Evolutionary conservation across 2,113 vertebrate genomes (phyloP), one percentile per base, ranked within the genome.

Genomic region (Telmatochromis brichardi): DNA sequence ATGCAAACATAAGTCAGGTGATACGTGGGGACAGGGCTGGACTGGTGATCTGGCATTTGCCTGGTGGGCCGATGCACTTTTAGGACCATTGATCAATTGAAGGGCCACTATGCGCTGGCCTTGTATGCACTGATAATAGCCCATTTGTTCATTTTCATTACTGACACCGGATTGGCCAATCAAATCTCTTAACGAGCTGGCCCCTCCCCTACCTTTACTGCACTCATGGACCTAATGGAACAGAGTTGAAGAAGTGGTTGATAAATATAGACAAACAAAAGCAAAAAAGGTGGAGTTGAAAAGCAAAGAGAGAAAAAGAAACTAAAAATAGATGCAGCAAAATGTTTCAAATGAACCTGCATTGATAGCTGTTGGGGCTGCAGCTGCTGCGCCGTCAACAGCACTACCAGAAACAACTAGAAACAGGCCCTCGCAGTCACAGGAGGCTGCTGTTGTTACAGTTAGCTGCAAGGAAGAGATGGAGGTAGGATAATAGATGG

Each of bases 91-190:
- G 58, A 63, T 11, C 31, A 63, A 35, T 63, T 63, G 31, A 63
- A 63, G 31, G 58, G 58, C 17, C 58, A 35, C 31, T 63, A n/a
- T n/a, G 31, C 3, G 6, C 17, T 35, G 9, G 31, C 17, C 31
- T 11, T 63, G 4, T 31, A n/a, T 12, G 9, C 17, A 35, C 31
- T 35, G 31, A 63, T n/a, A 63, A 35, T n/a, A 65, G 31, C 17
- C 17, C 17, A 65, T 7, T 65, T 0, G 2, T n/a, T 63, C 4
- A 35, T 63, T 35, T 12, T 63, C 58, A 63, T 35, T 35, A 63
- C 31, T 7, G 60, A 7, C 60, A 0, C 60, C 0, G 0, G 31
- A 65, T 65, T 65, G 60, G 60, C 17, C 60, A 65, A 65, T 65
- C 60, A 65, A 65, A n/a, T 35, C 60, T 65, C 60, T n/a, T 7